Evolutionary conservation across 2,113 vertebrate genomes (phyloP).

Genomic region (Tyrannus savana): DNA sequence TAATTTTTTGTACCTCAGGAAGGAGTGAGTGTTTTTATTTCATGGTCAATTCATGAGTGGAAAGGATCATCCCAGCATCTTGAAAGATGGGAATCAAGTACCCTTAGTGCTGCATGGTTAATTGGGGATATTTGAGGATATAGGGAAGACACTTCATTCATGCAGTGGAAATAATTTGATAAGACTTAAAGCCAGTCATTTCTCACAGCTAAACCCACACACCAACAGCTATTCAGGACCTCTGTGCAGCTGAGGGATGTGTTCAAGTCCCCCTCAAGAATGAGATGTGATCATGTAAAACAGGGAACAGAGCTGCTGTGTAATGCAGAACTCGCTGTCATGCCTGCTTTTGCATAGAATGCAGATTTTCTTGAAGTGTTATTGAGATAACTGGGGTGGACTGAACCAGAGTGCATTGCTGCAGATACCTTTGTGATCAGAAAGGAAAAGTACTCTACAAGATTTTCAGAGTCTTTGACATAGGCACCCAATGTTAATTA

Average conservation of each 20-base stretch:
- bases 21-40: neutral
- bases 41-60: neutral
- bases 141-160: neutral
- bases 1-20: neutral
- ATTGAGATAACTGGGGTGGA: neutral
- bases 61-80: neutral
- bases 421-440: neutral
- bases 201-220: neutral
- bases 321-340: neutral
- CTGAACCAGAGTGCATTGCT: neutral
- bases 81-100: neutral
- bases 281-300: neutral
- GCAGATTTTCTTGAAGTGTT: neutral
- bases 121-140: neutral
- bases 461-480: neutral
- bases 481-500: neutral
- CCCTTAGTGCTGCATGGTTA: neutral
- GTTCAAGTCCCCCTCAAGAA: neutral
- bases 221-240: neutral
- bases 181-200: neutral
- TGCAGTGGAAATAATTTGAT: neutral
- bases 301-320: neutral
- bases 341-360: neutral
- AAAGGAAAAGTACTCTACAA: neutral
- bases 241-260: neutral